Percentiles rank a stretch among this genome's conserved stretches.
Conservation (phyloP, 2,797 vertebrate species). For the Nyctalus aviator region DNA sequence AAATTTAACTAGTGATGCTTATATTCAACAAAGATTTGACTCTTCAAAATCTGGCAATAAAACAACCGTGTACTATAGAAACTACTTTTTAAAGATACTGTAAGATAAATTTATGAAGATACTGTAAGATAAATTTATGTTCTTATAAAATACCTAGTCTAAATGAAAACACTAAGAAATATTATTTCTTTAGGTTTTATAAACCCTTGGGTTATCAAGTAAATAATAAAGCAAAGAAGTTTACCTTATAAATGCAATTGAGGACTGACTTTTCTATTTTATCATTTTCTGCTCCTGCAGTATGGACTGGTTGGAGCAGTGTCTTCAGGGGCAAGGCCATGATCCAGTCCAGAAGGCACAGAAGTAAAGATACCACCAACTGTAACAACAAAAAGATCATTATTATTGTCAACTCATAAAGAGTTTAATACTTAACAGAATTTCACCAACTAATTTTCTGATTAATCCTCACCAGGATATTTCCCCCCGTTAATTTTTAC, state of each 20-base stretch:
- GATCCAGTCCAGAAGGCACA: slow-evolving; percentile 98
- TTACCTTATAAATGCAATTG: slow-evolving; percentile 98
- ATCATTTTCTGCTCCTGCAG: slow-evolving; percentile 92
- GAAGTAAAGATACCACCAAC: slow-evolving; percentile 97
- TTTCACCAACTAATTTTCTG: slow-evolving; percentile 57
- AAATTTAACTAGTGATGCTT: slow-evolving; percentile 30
- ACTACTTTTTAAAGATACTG: slow-evolving; percentile 15
- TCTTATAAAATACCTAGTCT: slow-evolving; percentile 52
- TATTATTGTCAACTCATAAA: slow-evolving; percentile 73
- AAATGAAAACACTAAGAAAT: slow-evolving; percentile 69
- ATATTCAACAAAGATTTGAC: slow-evolving; percentile 28
- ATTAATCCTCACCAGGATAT: neutral
- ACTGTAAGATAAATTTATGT: neutral
- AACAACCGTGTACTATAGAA: neutral
- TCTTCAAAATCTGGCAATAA: slow-evolving; percentile 45
- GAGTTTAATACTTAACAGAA: slow-evolving; percentile 63
- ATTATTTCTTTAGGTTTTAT: neutral
- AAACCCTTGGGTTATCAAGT: slow-evolving; percentile 41
- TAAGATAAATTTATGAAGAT: slow-evolving; percentile 27
- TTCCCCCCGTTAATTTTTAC: neutral
- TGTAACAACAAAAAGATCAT: slow-evolving; percentile 83
- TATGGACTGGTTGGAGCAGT: slow-evolving; percentile 93
- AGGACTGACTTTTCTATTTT: slow-evolving; percentile 95
- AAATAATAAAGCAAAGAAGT: slow-evolving; percentile 54
- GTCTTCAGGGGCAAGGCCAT: slow-evolving; percentile 97